These are phyloP conservation scores for Tachina grossa DNA, from an alignment of 2,888 invertebrate species.

Conservation along the genomic window DNA sequence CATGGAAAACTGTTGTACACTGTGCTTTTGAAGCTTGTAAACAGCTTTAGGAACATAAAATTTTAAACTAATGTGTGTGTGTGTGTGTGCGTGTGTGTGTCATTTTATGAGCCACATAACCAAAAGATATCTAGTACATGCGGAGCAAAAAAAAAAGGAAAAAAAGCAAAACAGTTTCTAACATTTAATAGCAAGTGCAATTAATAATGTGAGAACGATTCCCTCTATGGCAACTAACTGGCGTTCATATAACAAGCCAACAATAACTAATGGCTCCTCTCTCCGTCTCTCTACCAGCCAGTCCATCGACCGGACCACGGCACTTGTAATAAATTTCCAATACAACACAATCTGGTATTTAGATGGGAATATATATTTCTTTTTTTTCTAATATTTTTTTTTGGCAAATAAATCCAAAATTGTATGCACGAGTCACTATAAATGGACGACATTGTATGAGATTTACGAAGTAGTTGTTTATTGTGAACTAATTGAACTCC, in stretches of 20 bases:
- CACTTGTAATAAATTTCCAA: constrained; percentile 66
- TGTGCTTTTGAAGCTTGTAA: constrained; percentile 22
- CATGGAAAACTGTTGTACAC: constrained; percentile 15
- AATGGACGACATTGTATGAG: constrained; percentile 28
- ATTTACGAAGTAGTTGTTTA: constrained; percentile 22
- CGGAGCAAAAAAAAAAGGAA: not conserved
- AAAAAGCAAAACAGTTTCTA: constrained; percentile 58
- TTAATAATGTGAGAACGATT: constrained; percentile 67
- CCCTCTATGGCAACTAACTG: constrained; percentile 47
- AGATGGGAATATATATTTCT: constrained; percentile 32
- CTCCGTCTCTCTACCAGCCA: constrained; percentile 2
- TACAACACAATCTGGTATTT: constrained; percentile 63
- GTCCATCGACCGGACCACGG: constrained; percentile 48
- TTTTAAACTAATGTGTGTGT: not conserved
- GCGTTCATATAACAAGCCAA: constrained; percentile 35
- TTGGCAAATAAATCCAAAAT: constrained; percentile 61
- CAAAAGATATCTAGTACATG: constrained; percentile 29
- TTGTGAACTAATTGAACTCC: constrained; percentile 64
- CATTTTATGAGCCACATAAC: constrained; percentile 32
- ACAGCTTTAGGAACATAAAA: constrained; percentile 26
- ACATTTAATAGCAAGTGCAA: constrained; percentile 69
- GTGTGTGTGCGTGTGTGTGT: constrained; percentile 35
- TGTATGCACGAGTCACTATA: constrained; percentile 51
- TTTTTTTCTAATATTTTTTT: constrained; percentile 24
- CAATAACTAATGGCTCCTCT: constrained; percentile 47